phyloP scores from a whole-genome alignment of 2,113 vertebrate species.

The Psettodes erumei region DNA sequence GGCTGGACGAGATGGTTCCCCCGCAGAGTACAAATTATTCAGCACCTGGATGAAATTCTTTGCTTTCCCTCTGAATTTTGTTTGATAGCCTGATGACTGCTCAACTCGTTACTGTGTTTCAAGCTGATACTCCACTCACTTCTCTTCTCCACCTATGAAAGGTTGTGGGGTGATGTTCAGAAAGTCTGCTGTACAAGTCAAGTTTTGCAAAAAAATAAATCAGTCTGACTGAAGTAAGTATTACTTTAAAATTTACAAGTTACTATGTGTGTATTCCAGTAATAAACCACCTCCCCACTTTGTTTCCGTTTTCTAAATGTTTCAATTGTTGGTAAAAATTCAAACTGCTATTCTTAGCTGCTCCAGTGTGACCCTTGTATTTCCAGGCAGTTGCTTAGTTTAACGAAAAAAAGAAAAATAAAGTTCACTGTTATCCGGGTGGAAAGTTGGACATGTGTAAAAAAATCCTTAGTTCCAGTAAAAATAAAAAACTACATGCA shows the following conservation, averaged over 20 bases:
- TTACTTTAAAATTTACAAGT: neutral
- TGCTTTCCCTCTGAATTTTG: constrained; percentile 5
- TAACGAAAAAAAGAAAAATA: constrained; percentile 5
- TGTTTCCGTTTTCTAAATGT: neutral
- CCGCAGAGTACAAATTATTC: constrained; percentile 36
- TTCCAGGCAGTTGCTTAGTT: constrained; percentile 45
- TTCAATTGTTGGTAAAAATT: constrained; percentile 31
- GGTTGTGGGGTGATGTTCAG: no score
- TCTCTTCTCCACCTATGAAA: no score
- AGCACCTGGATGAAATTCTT: constrained; percentile 42
- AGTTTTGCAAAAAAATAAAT: constrained; percentile 27
- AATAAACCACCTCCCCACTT: constrained; percentile 12
- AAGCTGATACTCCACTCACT: neutral
- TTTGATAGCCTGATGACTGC: neutral
- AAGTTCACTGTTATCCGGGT: constrained; percentile 46
- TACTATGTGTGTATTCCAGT: constrained; percentile 24
- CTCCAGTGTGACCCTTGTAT: constrained; percentile 16
- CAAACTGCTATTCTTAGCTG: constrained; percentile 22
- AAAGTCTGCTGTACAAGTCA: constrained; percentile 29
- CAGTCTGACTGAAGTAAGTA: constrained; percentile 15
- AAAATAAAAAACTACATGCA: constrained; percentile 3
- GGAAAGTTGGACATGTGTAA: constrained; percentile 21
- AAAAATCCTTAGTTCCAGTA: constrained; percentile 49
- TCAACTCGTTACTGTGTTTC: neutral
- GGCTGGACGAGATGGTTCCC: constrained; percentile 33